These are phyloP conservation scores for Adrianichthys oophorus DNA, from an alignment of 2,797 vertebrate genomes.

Conservation along the genomic window DNA sequence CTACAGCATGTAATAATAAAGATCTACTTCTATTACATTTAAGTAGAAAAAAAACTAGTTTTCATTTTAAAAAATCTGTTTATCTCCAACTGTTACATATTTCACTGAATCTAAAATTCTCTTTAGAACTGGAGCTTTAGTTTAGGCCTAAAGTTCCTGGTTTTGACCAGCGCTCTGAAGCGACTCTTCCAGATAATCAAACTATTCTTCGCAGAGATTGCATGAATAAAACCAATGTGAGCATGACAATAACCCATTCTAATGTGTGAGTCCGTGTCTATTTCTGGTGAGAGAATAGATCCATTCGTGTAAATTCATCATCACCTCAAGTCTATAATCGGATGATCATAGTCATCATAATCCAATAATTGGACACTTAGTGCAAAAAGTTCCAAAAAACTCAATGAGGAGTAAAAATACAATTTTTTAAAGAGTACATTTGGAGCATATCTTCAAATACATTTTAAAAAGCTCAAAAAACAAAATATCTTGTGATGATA, in stretches of 20 bases:
- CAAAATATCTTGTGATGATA: too few relatives aligned
- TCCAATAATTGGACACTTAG: not conserved
- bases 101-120: too few relatives aligned
- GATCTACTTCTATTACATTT: too few relatives aligned
- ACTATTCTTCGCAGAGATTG: not conserved
- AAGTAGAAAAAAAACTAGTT: too few relatives aligned
- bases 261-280: not conserved
- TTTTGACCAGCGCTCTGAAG: not conserved
- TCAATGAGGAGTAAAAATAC: not conserved
- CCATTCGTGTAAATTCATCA: not conserved
- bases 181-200: constrained; percentile 6
- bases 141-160: not conserved
- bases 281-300: constrained; percentile 1
- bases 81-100: too few relatives aligned
- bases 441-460: too few relatives aligned
- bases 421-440: not conserved
- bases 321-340: not conserved
- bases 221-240: not conserved
- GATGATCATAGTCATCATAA: not conserved
- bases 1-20: too few relatives aligned
- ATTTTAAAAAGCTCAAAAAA: too few relatives aligned
- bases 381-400: not conserved
- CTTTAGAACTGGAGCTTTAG: not conserved
- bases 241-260: not conserved
- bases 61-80: too few relatives aligned